Conservation (phyloP, 2,888 invertebrate genomes). For the Trichacis sp. region DNA sequence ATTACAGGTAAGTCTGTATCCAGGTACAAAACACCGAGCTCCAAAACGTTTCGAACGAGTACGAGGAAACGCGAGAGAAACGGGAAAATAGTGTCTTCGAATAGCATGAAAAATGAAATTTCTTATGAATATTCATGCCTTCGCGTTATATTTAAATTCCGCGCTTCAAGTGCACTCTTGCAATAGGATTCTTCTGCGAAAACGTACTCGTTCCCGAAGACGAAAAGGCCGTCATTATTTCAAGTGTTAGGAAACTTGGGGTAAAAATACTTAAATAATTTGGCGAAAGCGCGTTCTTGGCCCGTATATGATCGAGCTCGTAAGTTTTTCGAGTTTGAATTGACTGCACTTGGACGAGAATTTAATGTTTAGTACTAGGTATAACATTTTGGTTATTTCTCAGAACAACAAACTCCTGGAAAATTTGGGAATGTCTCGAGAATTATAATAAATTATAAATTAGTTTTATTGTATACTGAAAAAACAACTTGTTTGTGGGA, state of each 20-base stretch:
- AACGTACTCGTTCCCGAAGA: neutral
- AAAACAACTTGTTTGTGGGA: no score
- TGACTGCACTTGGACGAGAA: no score
- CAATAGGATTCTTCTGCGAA: neutral
- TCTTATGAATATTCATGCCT: neutral
- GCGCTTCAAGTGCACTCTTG: neutral
- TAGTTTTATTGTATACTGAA: no score
- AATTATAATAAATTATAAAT: no score
- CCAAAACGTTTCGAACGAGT: neutral
- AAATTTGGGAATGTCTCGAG: no score
- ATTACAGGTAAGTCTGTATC: no score
- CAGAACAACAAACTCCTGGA: no score
- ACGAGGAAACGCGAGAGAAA: no score
- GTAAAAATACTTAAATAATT: neutral
- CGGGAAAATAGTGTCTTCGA: no score
- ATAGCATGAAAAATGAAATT: neutral
- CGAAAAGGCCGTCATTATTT: neutral
- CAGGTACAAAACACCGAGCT: neutral
- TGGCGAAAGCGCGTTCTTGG: slow-evolving; percentile 1
- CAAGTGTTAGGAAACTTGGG: neutral
- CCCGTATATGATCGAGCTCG: slow-evolving; percentile 31
- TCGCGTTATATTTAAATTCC: neutral
- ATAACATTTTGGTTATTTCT: no score
- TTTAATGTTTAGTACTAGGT: no score
- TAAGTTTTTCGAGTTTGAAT: slow-evolving; percentile 7